Evolutionary conservation across 2,797 vertebrate genomes (phyloP), one percentile per base, ranked within the genome.

Genomic region (Kryptopterus vitreolus): DNA sequence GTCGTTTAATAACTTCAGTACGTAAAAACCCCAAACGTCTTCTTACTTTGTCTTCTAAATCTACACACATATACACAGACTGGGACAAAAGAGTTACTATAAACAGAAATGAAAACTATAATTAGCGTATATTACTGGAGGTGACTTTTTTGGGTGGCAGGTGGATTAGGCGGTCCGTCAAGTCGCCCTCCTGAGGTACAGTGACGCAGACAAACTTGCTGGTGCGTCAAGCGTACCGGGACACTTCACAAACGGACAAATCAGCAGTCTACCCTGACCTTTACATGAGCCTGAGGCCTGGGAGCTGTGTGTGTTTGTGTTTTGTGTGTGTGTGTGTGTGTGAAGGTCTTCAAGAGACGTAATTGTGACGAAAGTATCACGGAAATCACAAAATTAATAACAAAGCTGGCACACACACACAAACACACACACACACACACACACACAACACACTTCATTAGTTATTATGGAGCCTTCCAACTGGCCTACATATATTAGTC

Each of bases 211-310:
- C 29, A 0, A 50, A 46, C 20, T 50, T 24, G 53, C 69, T 74
- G 66, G 57, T 75, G 70, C 63, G 75, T 85, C 83, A 82, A 74
- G 68, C 55, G 46, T 59, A 79, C 77, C 66, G 63, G 68, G 80
- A 84, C 61, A 76, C 78, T 62, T 73, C 69, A 29, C 78, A 73
- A 63, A 65, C 33, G 5, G 69, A 53, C 78, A 72, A 57, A 84
- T 84, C 80, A 82, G 83, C 80, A 82, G 74, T 72, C 77, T 77
- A 73, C 31, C 46, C 78, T 80, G 78, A 80, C 70, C 77, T 80
- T 85, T 73, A 38, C 50, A 35, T 61, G 50, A 66, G 71, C 71
- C 43, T 69, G 20, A 63, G 48, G 70, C 61, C 48, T 78, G 52
- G 29, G 38, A 61, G 68, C 57, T 48, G 65, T 24, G 9, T 24